Evolutionary conservation across 2,113 vertebrate genomes (phyloP).

Genomic region (Tautogolabrus adspersus): DNA sequence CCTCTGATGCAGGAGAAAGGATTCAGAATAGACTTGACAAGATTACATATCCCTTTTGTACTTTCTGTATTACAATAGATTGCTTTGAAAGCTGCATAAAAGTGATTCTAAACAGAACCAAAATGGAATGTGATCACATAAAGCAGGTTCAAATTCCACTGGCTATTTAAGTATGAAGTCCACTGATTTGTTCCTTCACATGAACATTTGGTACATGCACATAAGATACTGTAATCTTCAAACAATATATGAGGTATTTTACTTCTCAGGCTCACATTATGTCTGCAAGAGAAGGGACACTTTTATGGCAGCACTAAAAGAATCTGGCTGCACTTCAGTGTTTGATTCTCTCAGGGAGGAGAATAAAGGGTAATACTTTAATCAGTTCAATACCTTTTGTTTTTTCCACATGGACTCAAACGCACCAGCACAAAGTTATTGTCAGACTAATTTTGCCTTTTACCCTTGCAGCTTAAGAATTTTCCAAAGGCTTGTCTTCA

Average conservation of each 20-base stretch:
- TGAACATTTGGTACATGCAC: slow-evolving; percentile 38
- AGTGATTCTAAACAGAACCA: background rate
- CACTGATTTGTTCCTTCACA: slow-evolving; percentile 14
- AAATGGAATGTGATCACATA: slow-evolving; percentile 16
- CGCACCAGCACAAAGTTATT: slow-evolving; percentile 56
- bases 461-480: slow-evolving; percentile 51
- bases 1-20: background rate
- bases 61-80: slow-evolving; percentile 4
- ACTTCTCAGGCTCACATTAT: slow-evolving; percentile 70
- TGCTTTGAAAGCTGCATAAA: slow-evolving; percentile 25
- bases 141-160: slow-evolving; percentile 3
- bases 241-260: slow-evolving; percentile 70
- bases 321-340: slow-evolving; percentile 60
- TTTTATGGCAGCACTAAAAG: slow-evolving; percentile 76
- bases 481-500: slow-evolving; percentile 63
- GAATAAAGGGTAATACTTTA: slow-evolving; percentile 63
- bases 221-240: slow-evolving; percentile 60
- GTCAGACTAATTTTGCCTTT: slow-evolving; percentile 71
- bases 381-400: slow-evolving; percentile 66
- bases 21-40: slow-evolving; percentile 8
- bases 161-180: slow-evolving; percentile 18
- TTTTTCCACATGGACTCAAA: slow-evolving; percentile 50
- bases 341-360: slow-evolving; percentile 65
- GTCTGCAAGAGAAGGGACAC: slow-evolving; percentile 59
- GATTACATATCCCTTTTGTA: background rate